phyloP scores from a whole-genome alignment of 2,888 invertebrate genomes.

The Drosophila neutralis region DNA sequence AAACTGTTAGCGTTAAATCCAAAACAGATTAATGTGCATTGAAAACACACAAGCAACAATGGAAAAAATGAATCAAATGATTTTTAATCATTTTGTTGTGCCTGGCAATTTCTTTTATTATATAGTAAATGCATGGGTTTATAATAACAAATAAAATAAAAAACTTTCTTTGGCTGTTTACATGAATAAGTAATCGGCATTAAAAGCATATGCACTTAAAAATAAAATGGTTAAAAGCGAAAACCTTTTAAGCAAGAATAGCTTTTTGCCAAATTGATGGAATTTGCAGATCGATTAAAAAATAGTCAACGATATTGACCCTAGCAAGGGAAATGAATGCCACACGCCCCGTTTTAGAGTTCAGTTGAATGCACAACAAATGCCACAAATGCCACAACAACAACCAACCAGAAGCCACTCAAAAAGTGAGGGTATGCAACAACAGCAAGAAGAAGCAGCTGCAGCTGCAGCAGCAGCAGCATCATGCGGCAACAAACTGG shows the following conservation, averaged over 20 bases:
- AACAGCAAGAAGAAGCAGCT: constrained; percentile 28
- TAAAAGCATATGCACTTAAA: not conserved
- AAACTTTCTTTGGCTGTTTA: not conserved
- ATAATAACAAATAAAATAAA: not conserved
- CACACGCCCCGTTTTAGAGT: constrained; percentile 37
- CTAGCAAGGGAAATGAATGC: constrained; percentile 29
- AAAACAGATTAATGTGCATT: constrained; percentile 49
- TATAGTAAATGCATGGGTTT: not conserved
- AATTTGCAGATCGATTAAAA: constrained; percentile 25
- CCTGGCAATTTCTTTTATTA: constrained; percentile 11
- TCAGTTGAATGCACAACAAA: constrained; percentile 69
- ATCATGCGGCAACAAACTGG: constrained; percentile 37
- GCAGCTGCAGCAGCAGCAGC: not conserved
- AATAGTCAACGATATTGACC: constrained; percentile 1
- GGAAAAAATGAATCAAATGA: constrained; percentile 30
- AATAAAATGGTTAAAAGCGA: not conserved
- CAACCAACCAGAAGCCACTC: constrained; percentile 22
- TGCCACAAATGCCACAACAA: constrained; percentile 54
- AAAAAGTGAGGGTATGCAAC: constrained; percentile 42
- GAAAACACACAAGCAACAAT: constrained; percentile 14
- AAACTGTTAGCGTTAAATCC: constrained; percentile 11
- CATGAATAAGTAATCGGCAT: not conserved
- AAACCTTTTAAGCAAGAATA: not conserved
- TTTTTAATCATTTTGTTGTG: constrained; percentile 33
- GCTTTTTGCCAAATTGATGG: constrained; percentile 12